A percentile compares a stretch with the other conserved stretches of the same genome.
These are phyloP conservation scores for Nannobrachium achirus DNA, from an alignment of 2,113 vertebrate species.

Conservation along the genomic window DNA sequence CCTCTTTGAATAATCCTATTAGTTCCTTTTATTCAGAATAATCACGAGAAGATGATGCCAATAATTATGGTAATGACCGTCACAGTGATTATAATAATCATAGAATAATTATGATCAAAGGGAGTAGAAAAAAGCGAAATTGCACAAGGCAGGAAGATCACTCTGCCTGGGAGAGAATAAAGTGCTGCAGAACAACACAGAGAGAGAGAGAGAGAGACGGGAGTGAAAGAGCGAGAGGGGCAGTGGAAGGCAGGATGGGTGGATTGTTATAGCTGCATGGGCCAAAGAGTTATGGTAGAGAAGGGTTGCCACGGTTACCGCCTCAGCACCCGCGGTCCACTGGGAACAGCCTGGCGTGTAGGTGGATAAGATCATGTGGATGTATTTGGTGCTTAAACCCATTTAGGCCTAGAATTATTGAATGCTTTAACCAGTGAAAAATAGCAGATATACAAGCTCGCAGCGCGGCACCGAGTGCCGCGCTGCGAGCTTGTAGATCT, in stretches of 20 bases:
- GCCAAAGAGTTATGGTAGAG: slow-evolving; percentile 60
- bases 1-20: slow-evolving; percentile 9
- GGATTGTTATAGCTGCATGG: slow-evolving; percentile 45
- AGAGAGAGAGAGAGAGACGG: slow-evolving; percentile 12
- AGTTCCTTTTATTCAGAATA: slow-evolving; percentile 18
- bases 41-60: slow-evolving; percentile 21
- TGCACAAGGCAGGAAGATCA: slow-evolving; percentile 11
- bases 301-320: slow-evolving; percentile 69
- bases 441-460: too few species aligned
- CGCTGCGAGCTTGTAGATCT: too few species aligned
- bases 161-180: neutral
- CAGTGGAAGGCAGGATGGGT: slow-evolving; percentile 31
- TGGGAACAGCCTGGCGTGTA: slow-evolving; percentile 59
- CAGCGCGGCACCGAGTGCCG: too few species aligned
- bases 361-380: slow-evolving; percentile 69
- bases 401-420: too few species aligned
- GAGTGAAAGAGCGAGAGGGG: neutral
- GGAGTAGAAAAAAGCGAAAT: slow-evolving; percentile 7
- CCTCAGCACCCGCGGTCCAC: slow-evolving; percentile 63
- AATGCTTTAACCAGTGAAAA: too few species aligned
- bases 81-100: slow-evolving; percentile 39
- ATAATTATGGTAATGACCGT: slow-evolving; percentile 47
- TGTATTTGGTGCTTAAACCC: slow-evolving; percentile 37
- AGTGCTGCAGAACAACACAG: slow-evolving; percentile 46
- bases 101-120: slow-evolving; percentile 33